phyloP scores from a whole-genome alignment of 37 sponge, comb jelly and placozoan genomes.

The Sycon ciliatum region DNA sequence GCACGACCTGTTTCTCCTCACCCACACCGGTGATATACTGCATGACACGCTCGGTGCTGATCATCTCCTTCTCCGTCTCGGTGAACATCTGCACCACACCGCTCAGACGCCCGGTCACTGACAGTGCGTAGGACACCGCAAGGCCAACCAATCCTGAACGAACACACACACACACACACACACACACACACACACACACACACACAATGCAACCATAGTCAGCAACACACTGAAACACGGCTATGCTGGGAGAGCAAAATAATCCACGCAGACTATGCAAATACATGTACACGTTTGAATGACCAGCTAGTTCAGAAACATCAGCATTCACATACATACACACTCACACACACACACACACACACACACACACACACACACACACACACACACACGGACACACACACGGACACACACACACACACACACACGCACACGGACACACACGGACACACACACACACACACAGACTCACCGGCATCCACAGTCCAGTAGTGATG shows the following conservation, averaged over 20 bases:
- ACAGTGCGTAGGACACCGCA: constrained; percentile 89
- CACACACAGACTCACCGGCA: constrained; percentile 57
- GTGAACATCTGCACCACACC: constrained; percentile 77
- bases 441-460: too few relatives aligned
- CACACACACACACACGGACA: too few relatives aligned
- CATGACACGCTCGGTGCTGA: constrained; percentile 81
- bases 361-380: too few relatives aligned
- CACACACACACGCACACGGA: too few relatives aligned
- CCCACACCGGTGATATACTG: constrained; percentile 79
- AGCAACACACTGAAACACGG: too few relatives aligned
- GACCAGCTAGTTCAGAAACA: neutral
- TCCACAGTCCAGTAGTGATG: constrained; percentile 72
- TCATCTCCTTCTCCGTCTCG: constrained; percentile 95
- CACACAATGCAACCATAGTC: too few relatives aligned
- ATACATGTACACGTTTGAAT: constrained; percentile 10
- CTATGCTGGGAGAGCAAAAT: too few relatives aligned
- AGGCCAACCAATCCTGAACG: constrained; percentile 78
- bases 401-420: too few relatives aligned
- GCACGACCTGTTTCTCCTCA: constrained; percentile 45
- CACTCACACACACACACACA: too few relatives aligned
- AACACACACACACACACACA: constrained; percentile 1
- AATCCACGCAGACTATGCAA: too few relatives aligned
- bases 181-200: too few relatives aligned
- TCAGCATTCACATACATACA: too few relatives aligned
- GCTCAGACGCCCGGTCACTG: constrained; percentile 70